Evolutionary conservation across 2,797 vertebrate species (phyloP).

Genomic region (Oryzias dopingdopingensis): DNA sequence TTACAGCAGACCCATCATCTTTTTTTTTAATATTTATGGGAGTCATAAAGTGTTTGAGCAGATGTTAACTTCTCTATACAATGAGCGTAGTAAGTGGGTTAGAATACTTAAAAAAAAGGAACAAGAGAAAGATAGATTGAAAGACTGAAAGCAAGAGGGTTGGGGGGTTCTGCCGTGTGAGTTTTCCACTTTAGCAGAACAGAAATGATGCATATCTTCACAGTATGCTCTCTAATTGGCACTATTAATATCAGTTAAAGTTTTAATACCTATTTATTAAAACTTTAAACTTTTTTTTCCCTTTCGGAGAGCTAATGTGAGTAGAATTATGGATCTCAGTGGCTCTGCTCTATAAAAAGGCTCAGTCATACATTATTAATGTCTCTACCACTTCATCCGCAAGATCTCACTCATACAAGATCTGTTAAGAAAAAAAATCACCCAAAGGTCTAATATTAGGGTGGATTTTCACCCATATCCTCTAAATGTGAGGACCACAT

Average conservation of each 20-base stretch:
- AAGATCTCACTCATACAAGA: conserved; percentile 69
- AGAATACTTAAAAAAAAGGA: conserved; percentile 4
- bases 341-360: conserved; percentile 80
- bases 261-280: conserved; percentile 83
- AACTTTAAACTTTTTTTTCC: conserved; percentile 71
- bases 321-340: conserved; percentile 77
- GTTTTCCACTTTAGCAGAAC: conserved; percentile 56
- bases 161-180: conserved; percentile 45
- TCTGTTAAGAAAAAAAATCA: conserved; percentile 71
- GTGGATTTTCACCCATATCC: conserved; percentile 62
- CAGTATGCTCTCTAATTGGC: conserved; percentile 71
- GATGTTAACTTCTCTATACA: conserved; percentile 53
- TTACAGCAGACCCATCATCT: conserved; percentile 35
- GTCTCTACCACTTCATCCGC: conserved; percentile 72
- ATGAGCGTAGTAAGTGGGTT: conserved; percentile 7
- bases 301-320: conserved; percentile 64
- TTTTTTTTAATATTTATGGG: conserved; percentile 43
- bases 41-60: conserved; percentile 44
- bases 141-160: conserved; percentile 40
- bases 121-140: conserved; percentile 17
- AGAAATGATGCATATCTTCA: conserved; percentile 74
- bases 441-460: conserved; percentile 75
- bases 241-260: conserved; percentile 83
- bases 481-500: conserved; percentile 40
- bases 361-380: conserved; percentile 77